phyloP scores from a whole-genome alignment of 2,888 invertebrate species.

The Orthosia cruda region DNA sequence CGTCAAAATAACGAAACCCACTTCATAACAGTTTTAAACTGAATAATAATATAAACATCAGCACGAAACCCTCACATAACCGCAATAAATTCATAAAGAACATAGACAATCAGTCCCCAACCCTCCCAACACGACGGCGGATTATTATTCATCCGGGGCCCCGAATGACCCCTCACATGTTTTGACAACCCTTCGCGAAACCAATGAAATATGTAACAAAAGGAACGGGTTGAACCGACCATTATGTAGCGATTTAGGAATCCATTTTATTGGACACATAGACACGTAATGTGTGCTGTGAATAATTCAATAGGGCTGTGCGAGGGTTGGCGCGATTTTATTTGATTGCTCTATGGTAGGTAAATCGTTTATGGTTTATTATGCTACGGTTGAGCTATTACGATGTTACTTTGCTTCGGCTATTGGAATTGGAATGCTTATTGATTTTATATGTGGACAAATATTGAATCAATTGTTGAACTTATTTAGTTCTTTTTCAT shows the following conservation, averaged over 20 bases:
- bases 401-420: constrained; percentile 56
- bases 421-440: constrained; percentile 42
- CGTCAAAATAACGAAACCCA: constrained; percentile 15
- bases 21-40: constrained; percentile 12
- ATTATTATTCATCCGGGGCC: constrained; percentile 78
- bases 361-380: constrained; percentile 76
- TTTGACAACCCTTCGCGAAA: constrained; percentile 80
- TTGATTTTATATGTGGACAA: constrained; percentile 31
- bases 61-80: constrained; percentile 30
- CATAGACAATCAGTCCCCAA: constrained; percentile 67
- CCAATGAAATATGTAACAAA: constrained; percentile 89
- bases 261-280: constrained; percentile 81
- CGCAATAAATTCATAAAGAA: constrained; percentile 59
- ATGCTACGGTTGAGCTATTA: constrained; percentile 50
- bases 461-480: neutral
- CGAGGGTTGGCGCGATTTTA: constrained; percentile 75
- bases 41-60: constrained; percentile 53
- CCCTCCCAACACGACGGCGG: constrained; percentile 70
- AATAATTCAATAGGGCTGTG: constrained; percentile 79
- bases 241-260: constrained; percentile 81
- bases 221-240: constrained; percentile 81
- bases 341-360: constrained; percentile 76
- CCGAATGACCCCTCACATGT: constrained; percentile 80
- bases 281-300: constrained; percentile 76
- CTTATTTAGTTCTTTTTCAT: neutral